These are phyloP conservation scores for Coryphaenoides rupestris DNA, from an alignment of 2,113 vertebrate species.

Conservation along the genomic window DNA sequence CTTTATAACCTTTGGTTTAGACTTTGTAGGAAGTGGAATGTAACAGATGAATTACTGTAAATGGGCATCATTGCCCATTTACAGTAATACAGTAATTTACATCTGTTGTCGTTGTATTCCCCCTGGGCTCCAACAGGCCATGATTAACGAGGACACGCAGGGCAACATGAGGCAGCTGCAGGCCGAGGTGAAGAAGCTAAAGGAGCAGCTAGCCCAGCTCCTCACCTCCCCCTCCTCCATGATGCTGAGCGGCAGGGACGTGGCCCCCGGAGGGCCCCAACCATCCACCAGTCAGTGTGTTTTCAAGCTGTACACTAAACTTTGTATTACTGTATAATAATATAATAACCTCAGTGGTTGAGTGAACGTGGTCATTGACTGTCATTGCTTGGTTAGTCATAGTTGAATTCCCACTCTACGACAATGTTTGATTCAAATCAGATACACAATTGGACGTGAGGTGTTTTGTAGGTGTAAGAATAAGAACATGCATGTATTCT, in stretches of 20 bases:
- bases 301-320: neutral
- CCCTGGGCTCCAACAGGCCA: constrained; percentile 75
- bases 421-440: too few species aligned
- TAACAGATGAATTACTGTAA: too few species aligned
- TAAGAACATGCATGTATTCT: neutral
- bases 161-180: constrained; percentile 92
- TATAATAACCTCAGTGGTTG: too few species aligned
- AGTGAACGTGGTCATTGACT: too few species aligned
- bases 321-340: too few species aligned
- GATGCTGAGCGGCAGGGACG: constrained; percentile 36
- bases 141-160: constrained; percentile 94
- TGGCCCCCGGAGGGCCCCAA: constrained; percentile 56
- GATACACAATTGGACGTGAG: too few species aligned
- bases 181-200: constrained; percentile 89
- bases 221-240: constrained; percentile 43
- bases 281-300: constrained; percentile 45
- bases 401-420: too few species aligned
- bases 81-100: too few species aligned
- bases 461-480: neutral
- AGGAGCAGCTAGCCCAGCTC: constrained; percentile 81
- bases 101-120: neutral
- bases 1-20: too few species aligned
- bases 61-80: too few species aligned
- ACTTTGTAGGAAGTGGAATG: too few species aligned
- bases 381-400: too few species aligned